Conservation (phyloP, 2,113 vertebrate genomes). For the Thamnaconus septentrionalis region DNA sequence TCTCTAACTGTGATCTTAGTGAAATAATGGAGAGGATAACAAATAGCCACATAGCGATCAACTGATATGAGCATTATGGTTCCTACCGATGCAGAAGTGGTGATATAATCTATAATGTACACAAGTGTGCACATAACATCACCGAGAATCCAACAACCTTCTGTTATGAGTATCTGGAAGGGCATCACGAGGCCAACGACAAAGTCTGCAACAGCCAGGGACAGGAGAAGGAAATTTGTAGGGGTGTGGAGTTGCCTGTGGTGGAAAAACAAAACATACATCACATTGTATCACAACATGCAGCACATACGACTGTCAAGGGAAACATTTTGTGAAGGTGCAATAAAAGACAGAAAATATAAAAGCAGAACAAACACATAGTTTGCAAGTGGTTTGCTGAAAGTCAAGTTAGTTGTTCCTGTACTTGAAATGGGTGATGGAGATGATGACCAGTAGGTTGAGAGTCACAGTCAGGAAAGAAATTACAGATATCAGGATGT, state of each 20-base stretch:
- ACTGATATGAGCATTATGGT: slow-evolving; percentile 48
- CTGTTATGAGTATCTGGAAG: background rate
- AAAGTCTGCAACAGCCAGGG: slow-evolving; percentile 13
- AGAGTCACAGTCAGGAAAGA: no score
- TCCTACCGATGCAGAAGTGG: fast-evolving
- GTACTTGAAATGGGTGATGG: no score
- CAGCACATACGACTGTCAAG: no score
- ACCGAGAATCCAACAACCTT: slow-evolving; percentile 46
- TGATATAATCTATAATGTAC: slow-evolving; percentile 21
- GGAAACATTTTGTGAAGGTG: no score
- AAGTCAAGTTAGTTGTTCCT: no score
- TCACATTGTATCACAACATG: no score
- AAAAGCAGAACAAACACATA: no score
- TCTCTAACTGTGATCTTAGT: slow-evolving; percentile 20
- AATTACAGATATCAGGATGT: no score
- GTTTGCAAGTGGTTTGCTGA: no score
- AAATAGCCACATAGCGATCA: slow-evolving; percentile 35
- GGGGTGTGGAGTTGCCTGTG: slow-evolving; percentile 61
- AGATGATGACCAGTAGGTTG: no score
- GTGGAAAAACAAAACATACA: no score
- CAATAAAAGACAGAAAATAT: no score
- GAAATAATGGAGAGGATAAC: slow-evolving; percentile 34
- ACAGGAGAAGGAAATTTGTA: slow-evolving; percentile 63
- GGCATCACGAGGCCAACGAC: slow-evolving; percentile 40
- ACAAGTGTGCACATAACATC: slow-evolving; percentile 32